A percentile compares a stretch with the other conserved stretches of the same genome.
phyloP scores from a whole-genome alignment of 2,888 invertebrate genomes.

The Pachydiplax longipennis region DNA sequence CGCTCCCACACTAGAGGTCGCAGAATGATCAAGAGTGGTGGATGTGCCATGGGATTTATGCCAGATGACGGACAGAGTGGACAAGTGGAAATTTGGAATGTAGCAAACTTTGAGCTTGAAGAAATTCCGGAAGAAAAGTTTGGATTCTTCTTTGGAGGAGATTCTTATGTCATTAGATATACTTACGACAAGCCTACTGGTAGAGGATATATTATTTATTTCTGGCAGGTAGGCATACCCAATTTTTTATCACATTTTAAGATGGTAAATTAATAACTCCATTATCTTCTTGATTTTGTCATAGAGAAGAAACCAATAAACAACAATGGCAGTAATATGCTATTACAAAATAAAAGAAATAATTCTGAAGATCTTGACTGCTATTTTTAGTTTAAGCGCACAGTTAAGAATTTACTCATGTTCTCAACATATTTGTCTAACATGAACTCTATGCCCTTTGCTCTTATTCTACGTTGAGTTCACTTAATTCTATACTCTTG shows the following conservation, averaged over 20 bases:
- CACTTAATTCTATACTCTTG: too few species aligned
- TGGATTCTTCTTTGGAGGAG: constrained; percentile 69
- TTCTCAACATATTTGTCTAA: too few species aligned
- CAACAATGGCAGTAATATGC: too few species aligned
- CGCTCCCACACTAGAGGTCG: constrained; percentile 20
- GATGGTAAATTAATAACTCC: too few species aligned
- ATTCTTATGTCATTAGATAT: constrained; percentile 74
- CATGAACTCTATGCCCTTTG: too few species aligned
- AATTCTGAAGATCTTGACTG: too few species aligned
- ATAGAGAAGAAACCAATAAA: too few species aligned
- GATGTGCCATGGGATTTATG: constrained; percentile 73
- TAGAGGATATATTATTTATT: constrained; percentile 68
- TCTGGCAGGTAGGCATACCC: constrained; percentile 69
- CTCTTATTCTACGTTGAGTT: too few species aligned
- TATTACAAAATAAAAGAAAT: too few species aligned
- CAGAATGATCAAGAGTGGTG: constrained; percentile 63
- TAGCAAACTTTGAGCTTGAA: constrained; percentile 64
- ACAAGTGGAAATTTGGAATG: constrained; percentile 62
- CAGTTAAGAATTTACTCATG: too few species aligned
- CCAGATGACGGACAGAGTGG: constrained; percentile 74
- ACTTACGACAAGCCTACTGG: constrained; percentile 64
- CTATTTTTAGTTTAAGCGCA: too few species aligned
- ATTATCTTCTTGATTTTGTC: too few species aligned
- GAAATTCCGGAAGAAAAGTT: constrained; percentile 60
- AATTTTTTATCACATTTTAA: neutral